Conservation (phyloP, 2,888 invertebrate genomes). For the Sceliomorpha sp. region DNA sequence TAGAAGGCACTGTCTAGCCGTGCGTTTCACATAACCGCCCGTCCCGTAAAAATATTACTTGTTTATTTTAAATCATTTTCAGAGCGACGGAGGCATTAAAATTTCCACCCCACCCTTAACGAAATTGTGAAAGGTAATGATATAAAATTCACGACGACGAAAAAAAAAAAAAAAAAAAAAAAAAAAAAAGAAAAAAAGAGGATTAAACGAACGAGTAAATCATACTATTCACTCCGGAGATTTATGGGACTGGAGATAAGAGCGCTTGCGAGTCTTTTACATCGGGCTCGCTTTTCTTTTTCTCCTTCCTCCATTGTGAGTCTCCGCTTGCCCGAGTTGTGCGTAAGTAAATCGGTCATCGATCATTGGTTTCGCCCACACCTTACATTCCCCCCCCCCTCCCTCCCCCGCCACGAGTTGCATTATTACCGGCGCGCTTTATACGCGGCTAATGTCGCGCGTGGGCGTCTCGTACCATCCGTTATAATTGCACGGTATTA, state of each 20-base stretch:
- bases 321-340: conserved; percentile 41
- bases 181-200: no score
- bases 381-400: conserved; percentile 25
- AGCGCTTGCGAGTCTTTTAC: neutral
- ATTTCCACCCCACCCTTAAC: no score
- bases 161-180: no score
- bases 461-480: conserved; percentile 61
- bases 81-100: no score
- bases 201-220: no score
- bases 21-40: no score
- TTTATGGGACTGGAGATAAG: neutral
- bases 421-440: conserved; percentile 44
- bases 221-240: neutral
- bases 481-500: conserved; percentile 64
- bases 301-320: conserved; percentile 4
- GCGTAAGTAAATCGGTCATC: conserved; percentile 54
- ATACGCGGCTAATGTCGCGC: conserved; percentile 58
- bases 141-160: no score
- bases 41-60: no score
- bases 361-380: conserved; percentile 49
- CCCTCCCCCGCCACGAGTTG: no score
- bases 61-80: no score
- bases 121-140: no score
- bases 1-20: no score
- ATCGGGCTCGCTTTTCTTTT: conserved; percentile 3